Percentiles rank a stretch among this genome's conserved stretches.
Evolutionary conservation across 2,797 vertebrate species (phyloP).

Genomic region (Gambelia wislizenii): DNA sequence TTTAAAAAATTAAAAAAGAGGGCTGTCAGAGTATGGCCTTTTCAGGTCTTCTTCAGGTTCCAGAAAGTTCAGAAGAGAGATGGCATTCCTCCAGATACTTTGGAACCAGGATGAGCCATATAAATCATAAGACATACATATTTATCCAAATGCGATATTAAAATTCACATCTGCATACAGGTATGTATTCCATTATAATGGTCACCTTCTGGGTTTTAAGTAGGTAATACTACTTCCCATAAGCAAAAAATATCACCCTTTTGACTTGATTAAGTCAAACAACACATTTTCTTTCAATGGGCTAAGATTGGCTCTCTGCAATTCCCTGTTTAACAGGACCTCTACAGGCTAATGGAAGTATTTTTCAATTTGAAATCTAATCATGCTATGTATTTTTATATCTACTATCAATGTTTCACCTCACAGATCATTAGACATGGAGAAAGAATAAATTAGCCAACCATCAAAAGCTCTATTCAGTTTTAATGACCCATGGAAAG

Average conservation of each 20-base stretch:
- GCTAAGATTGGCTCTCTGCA: neutral
- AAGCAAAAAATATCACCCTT: constrained; percentile 2
- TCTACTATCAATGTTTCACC: constrained; percentile 58
- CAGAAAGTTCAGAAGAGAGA: neutral
- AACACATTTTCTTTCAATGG: constrained; percentile 20
- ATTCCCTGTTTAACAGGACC: neutral
- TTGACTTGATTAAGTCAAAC: constrained; percentile 13
- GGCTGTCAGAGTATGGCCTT: neutral
- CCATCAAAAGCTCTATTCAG: constrained; percentile 48
- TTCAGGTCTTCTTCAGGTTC: neutral
- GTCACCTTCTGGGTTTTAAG: neutral
- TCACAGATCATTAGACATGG: constrained; percentile 68
- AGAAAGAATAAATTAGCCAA: constrained; percentile 71
- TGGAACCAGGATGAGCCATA: neutral
- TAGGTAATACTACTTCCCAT: neutral
- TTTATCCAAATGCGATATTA: neutral
- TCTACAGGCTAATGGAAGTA: neutral
- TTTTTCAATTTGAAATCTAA: constrained; percentile 22
- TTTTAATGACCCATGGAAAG: constrained; percentile 70
- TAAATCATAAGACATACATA: neutral
- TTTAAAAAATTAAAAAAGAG: no score
- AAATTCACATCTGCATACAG: neutral
- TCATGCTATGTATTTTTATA: constrained; percentile 39
- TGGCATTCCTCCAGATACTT: neutral
- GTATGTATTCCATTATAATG: neutral